Evolutionary conservation across 2,797 vertebrate genomes (phyloP), one percentile per base, ranked within the genome.

Genomic region (Acanthurus lineatus): DNA sequence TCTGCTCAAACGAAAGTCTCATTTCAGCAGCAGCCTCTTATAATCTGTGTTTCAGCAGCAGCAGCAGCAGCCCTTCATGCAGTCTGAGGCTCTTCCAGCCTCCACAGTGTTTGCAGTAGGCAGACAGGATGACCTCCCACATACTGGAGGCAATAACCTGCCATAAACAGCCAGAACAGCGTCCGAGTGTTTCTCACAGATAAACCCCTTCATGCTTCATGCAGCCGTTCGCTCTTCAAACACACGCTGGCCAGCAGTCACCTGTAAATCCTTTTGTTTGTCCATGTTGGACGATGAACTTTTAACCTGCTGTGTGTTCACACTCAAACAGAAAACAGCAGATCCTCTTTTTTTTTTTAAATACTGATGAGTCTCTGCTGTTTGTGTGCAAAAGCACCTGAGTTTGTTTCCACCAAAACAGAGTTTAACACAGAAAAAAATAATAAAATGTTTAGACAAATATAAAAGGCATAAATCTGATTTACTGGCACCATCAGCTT

Each of bases 401-500:
- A 25, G 25, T 25, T 25, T 25, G 25, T 25, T 25, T 25, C 25
- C 25, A 25, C 25, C 25, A 25, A 25, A 25, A 25, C 25, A 25
- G 25, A 25, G 25, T 25, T 25, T 25, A 25, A 25, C 25, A 25
- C 17, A 17, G 9, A 45, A 49, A 73, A 16, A n/a, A 12, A 40
- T 7, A 1, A 28, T 40, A 19, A 73, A 15, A 47, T 28, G 8
- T 35, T 61, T 71, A n/a, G 59, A 0, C 15, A 32, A 61, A 52
- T 25, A 62, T 38, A 59, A 72, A 89, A 89, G 86, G 86, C 76
- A 79, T 76, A 40, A 38, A 44, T 87, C 69, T 64, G 59, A 82
- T 90, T 89, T 90, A 91, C 83, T 91, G 86, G 82, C 82, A 88
- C 82, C 49, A 54, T 68, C 53, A 61, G 28, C 25, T 57, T 80